Evolutionary conservation across 2,888 invertebrate genomes (phyloP).

Genomic region (Micoletzkya japonica): DNA sequence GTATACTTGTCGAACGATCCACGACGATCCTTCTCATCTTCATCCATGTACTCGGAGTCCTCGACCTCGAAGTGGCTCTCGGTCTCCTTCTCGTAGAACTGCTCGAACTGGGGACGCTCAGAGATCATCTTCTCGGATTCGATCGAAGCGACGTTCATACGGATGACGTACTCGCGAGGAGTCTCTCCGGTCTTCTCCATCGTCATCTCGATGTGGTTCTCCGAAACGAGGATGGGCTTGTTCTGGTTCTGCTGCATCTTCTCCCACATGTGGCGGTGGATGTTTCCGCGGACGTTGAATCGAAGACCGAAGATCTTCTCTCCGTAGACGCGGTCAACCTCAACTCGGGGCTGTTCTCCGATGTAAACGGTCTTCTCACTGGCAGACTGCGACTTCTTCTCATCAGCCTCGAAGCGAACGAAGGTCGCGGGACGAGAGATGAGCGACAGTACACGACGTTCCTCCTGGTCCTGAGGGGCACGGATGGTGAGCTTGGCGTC

Average conservation of each 20-base stretch:
- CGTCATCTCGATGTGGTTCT: slow-evolving; percentile 48
- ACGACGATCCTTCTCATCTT: slow-evolving; percentile 29
- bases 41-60: slow-evolving; percentile 3
- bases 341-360: neutral
- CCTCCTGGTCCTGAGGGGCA: slow-evolving; percentile 22
- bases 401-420: slow-evolving; percentile 26
- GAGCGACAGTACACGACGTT: slow-evolving; percentile 29
- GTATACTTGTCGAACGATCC: slow-evolving; percentile 20
- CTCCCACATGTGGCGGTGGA: slow-evolving; percentile 36
- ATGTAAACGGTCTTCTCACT: slow-evolving; percentile 34
- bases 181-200: slow-evolving; percentile 33
- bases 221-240: slow-evolving; percentile 33
- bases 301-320: slow-evolving; percentile 37
- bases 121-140: slow-evolving; percentile 29
- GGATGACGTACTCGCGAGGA: slow-evolving; percentile 33
- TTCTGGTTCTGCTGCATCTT: slow-evolving; percentile 25
- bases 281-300: slow-evolving; percentile 39
- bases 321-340: slow-evolving; percentile 33
- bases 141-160: slow-evolving; percentile 26
- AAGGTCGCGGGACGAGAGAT: slow-evolving; percentile 43
- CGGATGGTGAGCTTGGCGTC: slow-evolving; percentile 25
- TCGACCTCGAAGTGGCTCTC: slow-evolving; percentile 28
- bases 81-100: slow-evolving; percentile 36
- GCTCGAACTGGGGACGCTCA: slow-evolving; percentile 30
- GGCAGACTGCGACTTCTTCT: slow-evolving; percentile 10